These are phyloP conservation scores for Apotomis turbidana DNA, from an alignment of 2,888 invertebrate species.

Conservation along the genomic window DNA sequence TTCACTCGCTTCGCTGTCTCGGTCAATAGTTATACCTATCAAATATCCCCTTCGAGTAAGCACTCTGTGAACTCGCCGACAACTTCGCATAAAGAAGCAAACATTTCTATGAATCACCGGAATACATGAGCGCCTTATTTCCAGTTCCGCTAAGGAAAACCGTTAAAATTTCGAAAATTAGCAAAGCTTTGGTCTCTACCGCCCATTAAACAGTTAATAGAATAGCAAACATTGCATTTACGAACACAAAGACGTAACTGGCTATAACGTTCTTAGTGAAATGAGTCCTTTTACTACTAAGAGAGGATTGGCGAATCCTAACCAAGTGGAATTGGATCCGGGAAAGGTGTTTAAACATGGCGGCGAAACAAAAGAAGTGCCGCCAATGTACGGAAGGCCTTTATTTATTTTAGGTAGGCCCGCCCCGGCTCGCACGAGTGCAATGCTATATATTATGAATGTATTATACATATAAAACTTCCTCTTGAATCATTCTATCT, in stretches of 20 bases:
- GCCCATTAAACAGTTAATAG: constrained; percentile 4
- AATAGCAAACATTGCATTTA: neutral
- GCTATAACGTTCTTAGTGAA: neutral
- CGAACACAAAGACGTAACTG: neutral
- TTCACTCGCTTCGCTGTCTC: no score
- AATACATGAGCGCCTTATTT: neutral
- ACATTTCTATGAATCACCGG: neutral
- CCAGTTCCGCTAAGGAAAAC: neutral
- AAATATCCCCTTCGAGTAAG: no score
- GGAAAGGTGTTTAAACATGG: constrained; percentile 19
- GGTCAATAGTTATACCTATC: no score
- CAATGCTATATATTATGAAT: no score
- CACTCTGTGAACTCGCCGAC: no score
- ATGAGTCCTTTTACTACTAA: neutral
- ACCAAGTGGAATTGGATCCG: constrained; percentile 4
- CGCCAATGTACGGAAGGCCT: no score
- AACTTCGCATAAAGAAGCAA: neutral
- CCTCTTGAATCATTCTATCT: no score
- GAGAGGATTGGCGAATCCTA: neutral
- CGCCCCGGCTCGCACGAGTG: no score
- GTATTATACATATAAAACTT: no score
- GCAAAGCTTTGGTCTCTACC: constrained; percentile 10
- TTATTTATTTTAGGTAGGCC: no score
- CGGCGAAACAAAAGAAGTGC: neutral
- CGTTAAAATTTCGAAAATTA: constrained; percentile 6